phyloP scores from a whole-genome alignment of 2,888 invertebrate species.

The Apotomis betuletana region DNA sequence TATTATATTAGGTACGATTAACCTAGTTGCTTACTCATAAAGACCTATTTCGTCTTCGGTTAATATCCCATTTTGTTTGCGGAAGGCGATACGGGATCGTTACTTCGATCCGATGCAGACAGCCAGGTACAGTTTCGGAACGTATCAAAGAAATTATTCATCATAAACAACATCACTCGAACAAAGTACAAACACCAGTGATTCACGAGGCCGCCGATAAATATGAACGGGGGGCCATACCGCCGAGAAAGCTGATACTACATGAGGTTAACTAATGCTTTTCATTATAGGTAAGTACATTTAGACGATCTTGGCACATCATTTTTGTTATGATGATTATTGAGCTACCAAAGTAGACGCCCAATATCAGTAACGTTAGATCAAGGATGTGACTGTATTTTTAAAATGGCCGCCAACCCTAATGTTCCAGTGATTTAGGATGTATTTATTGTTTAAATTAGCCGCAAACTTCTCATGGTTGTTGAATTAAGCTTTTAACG shows the following conservation, averaged over 20 bases:
- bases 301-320: slow-evolving; percentile 8
- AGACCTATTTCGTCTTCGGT: slow-evolving; percentile 52
- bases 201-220: slow-evolving; percentile 28
- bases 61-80: slow-evolving; percentile 50
- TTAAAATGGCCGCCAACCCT: slow-evolving; percentile 56
- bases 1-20: slow-evolving; percentile 69
- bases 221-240: slow-evolving; percentile 24
- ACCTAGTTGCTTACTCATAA: slow-evolving; percentile 68
- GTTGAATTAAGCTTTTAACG: slow-evolving; percentile 55
- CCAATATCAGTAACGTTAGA: slow-evolving; percentile 43
- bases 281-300: slow-evolving; percentile 4
- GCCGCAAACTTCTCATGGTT: slow-evolving; percentile 58
- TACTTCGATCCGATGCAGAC: slow-evolving; percentile 35
- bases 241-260: slow-evolving; percentile 28
- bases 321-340: slow-evolving; percentile 12
- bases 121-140: slow-evolving; percentile 29
- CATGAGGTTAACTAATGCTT: slow-evolving; percentile 9
- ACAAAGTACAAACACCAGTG: slow-evolving; percentile 31
- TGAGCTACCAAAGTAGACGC: slow-evolving; percentile 29
- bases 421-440: slow-evolving; percentile 62
- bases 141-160: slow-evolving; percentile 38
- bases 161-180: slow-evolving; percentile 34
- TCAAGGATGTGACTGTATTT: slow-evolving; percentile 52
- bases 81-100: slow-evolving; percentile 38
- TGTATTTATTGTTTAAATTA: slow-evolving; percentile 61